Base-by-base conservation (phyloP, 2,797 vertebrate genomes). In the Austrolebias charrua region DNA sequence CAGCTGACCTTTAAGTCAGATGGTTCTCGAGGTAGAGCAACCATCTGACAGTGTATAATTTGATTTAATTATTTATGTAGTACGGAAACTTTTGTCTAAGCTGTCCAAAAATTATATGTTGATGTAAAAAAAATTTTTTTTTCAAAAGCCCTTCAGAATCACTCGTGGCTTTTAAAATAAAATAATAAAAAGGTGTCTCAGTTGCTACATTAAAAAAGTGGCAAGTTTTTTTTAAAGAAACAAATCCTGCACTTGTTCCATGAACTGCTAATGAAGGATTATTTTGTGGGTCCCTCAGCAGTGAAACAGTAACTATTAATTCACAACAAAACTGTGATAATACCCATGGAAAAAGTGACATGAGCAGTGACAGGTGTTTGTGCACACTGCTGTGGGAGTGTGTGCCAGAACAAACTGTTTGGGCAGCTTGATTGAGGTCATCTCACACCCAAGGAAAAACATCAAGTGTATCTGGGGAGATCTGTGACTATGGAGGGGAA, bases 301-400 rank as follows among this genome's bases (percentile, higher is more conserved):
- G 69, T 10, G 0, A 75, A 78, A 66, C 72, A 38, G 60, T 71
- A 54, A 13, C 55, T 9, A 20, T 56, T 60, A 75, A 78, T 74
- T 81, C 66, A 78, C 71, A 70, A 69, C 24, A 40, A 75, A 78
- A 78, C 75, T 55, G 71, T 73, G 66, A 74, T 35, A 24, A 61
- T 33, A 52, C 57, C 50, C 58, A 59, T 59, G 71, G 73, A 28
- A 38, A 45, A 48, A 57, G 54, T 5, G 60, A 80, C 48, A 66
- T 69, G 70, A 80, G 82, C 73, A 67, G 69, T 73, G 74, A 79
- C 74, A 81, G 74, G 75, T 76, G 75, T 78, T 80, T 81, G 44
- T 35, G 2, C 45, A 42, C 12, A 3, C 66, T 64, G 64, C 65
- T 66, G 46, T 43, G 79, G 78, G 80, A 79, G 31, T 75, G 16